phyloP scores from a whole-genome alignment of 1,140 invertebrate genomes.

The Brachionus rubens region DNA sequence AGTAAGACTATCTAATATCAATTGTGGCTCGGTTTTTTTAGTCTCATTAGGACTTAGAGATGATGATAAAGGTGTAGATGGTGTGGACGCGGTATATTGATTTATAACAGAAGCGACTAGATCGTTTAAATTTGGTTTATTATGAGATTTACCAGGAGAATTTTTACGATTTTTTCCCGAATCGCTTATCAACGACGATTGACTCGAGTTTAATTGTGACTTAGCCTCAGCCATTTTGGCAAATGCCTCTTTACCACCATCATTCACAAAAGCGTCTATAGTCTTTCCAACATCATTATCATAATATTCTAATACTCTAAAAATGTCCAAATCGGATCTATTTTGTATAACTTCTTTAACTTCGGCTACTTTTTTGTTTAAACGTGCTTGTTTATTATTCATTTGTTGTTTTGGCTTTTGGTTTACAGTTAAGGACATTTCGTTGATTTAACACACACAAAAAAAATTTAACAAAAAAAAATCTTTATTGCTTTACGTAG shows the following conservation, averaged over 20 bases:
- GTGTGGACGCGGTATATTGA: not conserved
- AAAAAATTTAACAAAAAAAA: no score
- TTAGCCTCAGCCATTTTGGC: slow-evolving; percentile 2
- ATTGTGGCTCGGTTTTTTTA: not conserved
- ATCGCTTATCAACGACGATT: slow-evolving; percentile 5
- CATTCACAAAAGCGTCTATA: slow-evolving; percentile 36
- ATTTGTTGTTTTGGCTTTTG: no score
- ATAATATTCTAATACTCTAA: slow-evolving; percentile 26
- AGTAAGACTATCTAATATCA: not conserved
- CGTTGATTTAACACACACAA: not conserved
- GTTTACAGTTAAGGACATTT: not conserved
- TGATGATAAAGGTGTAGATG: not conserved
- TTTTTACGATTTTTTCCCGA: not conserved
- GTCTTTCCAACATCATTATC: slow-evolving; percentile 37
- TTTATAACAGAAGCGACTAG: slow-evolving; percentile 38
- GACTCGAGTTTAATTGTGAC: slow-evolving; percentile 16
- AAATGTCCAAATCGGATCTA: slow-evolving; percentile 2
- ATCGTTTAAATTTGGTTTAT: slow-evolving; percentile 5
- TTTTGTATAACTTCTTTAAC: slow-evolving; percentile 44
- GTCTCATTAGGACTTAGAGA: not conserved
- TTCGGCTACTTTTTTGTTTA: slow-evolving; percentile 19
- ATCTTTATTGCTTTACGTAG: no score
- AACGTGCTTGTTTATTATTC: not conserved
- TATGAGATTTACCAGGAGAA: not conserved
- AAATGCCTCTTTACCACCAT: slow-evolving; percentile 10